These are phyloP conservation scores for Delia radicum DNA, from an alignment of 1,140 invertebrate species.

Conservation along the genomic window DNA sequence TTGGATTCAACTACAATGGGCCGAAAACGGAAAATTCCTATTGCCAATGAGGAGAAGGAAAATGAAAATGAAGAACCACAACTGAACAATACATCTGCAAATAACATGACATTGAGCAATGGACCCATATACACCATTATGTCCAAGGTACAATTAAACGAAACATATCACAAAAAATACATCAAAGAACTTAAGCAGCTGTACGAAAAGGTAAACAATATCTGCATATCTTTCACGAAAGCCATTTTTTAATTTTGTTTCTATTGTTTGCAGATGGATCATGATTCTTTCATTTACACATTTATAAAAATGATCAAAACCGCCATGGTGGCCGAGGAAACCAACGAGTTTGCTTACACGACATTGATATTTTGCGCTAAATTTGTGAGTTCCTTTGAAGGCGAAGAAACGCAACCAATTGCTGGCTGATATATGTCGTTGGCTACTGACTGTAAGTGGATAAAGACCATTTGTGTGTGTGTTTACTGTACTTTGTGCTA, in stretches of 20 bases:
- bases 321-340: constrained; percentile 62
- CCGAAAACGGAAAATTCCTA: constrained; percentile 29
- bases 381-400: constrained; percentile 62
- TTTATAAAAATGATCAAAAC: constrained; percentile 61
- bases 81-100: background rate
- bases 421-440: constrained; percentile 60
- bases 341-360: constrained; percentile 65
- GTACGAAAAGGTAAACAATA: constrained; percentile 58
- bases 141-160: constrained; percentile 62
- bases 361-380: constrained; percentile 68
- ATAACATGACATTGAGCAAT: constrained; percentile 31
- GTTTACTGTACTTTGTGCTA: background rate
- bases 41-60: constrained; percentile 30
- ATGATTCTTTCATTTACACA: constrained; percentile 58
- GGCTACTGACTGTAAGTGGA: constrained; percentile 54
- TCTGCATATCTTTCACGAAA: too few relatives aligned
- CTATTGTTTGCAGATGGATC: constrained; percentile 58
- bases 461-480: constrained; percentile 13
- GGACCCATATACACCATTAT: constrained; percentile 57
- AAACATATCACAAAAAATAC: constrained; percentile 64
- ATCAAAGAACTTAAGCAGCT: constrained; percentile 62
- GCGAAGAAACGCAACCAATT: constrained; percentile 60
- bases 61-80: constrained; percentile 14
- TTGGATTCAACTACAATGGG: constrained; percentile 17
- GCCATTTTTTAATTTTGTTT: too few relatives aligned